These are phyloP conservation scores for Passer domesticus DNA, from an alignment of 2,113 vertebrate species.

Conservation along the genomic window DNA sequence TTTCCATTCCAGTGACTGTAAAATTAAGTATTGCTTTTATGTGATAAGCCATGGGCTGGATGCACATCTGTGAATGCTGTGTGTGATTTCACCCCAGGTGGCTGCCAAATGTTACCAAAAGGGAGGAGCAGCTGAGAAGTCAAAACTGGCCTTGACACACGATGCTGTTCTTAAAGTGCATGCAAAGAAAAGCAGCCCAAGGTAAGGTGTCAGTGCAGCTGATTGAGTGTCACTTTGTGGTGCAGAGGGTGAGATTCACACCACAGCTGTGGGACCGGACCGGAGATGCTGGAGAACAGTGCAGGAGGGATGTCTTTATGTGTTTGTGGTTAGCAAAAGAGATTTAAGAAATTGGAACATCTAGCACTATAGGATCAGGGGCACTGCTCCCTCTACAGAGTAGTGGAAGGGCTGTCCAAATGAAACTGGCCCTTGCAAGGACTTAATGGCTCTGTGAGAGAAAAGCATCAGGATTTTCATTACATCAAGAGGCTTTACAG, in stretches of 20 bases:
- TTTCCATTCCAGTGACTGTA: background rate
- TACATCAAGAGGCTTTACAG: background rate
- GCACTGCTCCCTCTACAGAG: background rate
- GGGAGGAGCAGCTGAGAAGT: conserved; percentile 78
- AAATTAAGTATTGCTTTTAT: background rate
- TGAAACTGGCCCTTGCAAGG: background rate
- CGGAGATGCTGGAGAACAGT: fast-evolving
- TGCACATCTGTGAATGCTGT: background rate
- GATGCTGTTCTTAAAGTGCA: conserved; percentile 77
- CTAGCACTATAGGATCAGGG: background rate
- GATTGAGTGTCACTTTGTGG: fast-evolving
- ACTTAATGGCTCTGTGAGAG: background rate
- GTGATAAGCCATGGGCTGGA: background rate
- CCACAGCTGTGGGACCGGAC: fast-evolving
- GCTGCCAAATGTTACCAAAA: conserved; percentile 86
- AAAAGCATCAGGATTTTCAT: background rate
- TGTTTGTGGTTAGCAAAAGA: background rate
- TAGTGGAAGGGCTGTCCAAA: background rate
- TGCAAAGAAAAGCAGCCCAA: conserved; percentile 75
- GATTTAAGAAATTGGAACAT: background rate
- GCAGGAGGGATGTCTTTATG: fast-evolving
- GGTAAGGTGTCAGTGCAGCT: conserved; percentile 35
- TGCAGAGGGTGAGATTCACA: background rate
- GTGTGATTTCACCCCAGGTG: conserved; percentile 70
- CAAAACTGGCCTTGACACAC: conserved; percentile 79